Base-by-base conservation (phyloP, 2,797 vertebrate genomes). In the Monodelphis domestica region DNA sequence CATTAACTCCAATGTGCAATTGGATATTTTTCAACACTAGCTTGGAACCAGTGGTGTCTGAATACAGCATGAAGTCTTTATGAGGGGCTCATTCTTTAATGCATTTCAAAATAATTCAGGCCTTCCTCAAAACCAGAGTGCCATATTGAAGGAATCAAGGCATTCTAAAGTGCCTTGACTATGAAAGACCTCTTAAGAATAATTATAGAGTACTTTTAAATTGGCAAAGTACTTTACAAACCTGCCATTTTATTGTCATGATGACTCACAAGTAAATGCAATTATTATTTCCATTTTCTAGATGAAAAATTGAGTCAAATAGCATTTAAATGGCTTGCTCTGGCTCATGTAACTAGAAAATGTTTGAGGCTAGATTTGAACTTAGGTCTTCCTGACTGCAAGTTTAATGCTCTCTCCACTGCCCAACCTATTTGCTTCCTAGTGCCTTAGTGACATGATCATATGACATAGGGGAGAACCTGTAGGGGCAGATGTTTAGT, bases 31-130 rank as follows among this genome's bases (percentile, higher is more conserved):
- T 11, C 1, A 6, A 2, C 53, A 93, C 91, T 95, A 88, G 93
- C 7, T 15, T 59, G 6, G 54, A 93, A 92, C 89, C 63, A 78
- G n/a, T 45, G 15, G n/a, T 45, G 14, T 38, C 63, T 78, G n/a
- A 38, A 45, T 6, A 24, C 17, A 92, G 53, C 54, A 70, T 89
- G 93, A 1, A 63, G 30, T 12, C 92, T 1, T 55, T 92, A 92
- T 30, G 45, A 54, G 3, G 30, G 5, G 88, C 30, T 87, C 21
- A 33, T 92, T 93, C 30, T 91, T 51, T 95, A 90, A 51, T 53
- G 57, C 33, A 6, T 90, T 95, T 96, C 30, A 91, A 51, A 89
- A 52, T 15, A 33, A 90, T 15, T 56, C 63, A 91, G 53, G 28
- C 28, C 26, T 38, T 88, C 89, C 14, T 63, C 33, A 70, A 70